phyloP scores from a whole-genome alignment of 1,140 invertebrate genomes.

The Sitophilus oryzae region DNA sequence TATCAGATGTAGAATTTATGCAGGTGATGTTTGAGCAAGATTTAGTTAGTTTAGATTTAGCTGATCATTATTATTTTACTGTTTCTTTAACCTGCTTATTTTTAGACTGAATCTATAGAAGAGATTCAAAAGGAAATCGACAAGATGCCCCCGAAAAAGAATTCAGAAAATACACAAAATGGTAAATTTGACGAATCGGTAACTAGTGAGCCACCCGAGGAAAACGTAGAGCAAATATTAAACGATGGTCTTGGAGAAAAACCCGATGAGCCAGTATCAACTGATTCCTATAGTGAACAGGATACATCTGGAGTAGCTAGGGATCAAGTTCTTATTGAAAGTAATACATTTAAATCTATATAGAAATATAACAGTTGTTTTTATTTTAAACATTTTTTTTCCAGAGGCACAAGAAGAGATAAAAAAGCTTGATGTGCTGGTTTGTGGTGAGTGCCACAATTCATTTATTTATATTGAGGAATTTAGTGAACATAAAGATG shows the following conservation, averaged over 20 bases:
- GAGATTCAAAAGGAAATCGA: slow-evolving; percentile 20
- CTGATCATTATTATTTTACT: no score
- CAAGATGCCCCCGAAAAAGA: slow-evolving; percentile 16
- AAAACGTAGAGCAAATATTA: slow-evolving; percentile 14
- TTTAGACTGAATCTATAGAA: slow-evolving; percentile 17
- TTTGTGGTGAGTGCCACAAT: slow-evolving; percentile 72
- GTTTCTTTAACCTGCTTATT: not conserved
- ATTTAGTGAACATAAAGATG: slow-evolving; percentile 63
- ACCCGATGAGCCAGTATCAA: not conserved
- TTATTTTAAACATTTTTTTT: slow-evolving; percentile 28
- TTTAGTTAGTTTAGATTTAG: no score
- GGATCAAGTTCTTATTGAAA: slow-evolving; percentile 31
- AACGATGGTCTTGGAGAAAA: not conserved
- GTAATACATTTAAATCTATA: slow-evolving; percentile 18
- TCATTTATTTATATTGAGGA: slow-evolving; percentile 74
- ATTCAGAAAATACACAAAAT: not conserved
- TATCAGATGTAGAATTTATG: not conserved
- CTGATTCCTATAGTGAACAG: not conserved
- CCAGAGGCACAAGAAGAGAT: slow-evolving; percentile 68
- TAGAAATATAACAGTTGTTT: not conserved
- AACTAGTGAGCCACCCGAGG: not conserved
- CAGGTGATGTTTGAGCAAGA: not conserved
- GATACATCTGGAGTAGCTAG: slow-evolving; percentile 30
- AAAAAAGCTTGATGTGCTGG: slow-evolving; percentile 66
- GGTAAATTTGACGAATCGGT: not conserved